phyloP scores from a whole-genome alignment of 2,113 vertebrate genomes.

The Larimichthys polyactis region DNA sequence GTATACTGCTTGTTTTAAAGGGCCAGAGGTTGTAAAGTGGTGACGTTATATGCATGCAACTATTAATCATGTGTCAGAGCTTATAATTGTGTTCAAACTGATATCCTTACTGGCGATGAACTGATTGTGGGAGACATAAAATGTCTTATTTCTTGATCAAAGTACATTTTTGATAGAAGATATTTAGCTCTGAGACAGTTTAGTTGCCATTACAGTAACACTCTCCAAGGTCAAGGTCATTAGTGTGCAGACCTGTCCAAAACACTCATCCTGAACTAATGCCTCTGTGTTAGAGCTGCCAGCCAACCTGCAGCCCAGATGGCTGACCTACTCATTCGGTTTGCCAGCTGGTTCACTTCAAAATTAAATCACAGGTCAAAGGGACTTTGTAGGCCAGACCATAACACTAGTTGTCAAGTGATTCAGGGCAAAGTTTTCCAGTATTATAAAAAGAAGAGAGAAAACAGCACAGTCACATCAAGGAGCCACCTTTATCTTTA shows the following conservation, averaged over 20 bases:
- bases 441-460: neutral
- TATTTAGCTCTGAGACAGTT: neutral
- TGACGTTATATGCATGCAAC: too few species aligned
- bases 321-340: neutral
- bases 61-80: neutral
- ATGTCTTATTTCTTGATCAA: too few species aligned
- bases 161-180: too few species aligned
- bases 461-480: constrained; percentile 29
- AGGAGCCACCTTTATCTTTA: constrained; percentile 81
- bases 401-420: neutral
- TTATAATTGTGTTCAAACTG: neutral
- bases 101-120: too few species aligned
- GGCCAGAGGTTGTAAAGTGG: too few species aligned
- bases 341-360: neutral
- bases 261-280: neutral
- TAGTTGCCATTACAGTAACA: neutral
- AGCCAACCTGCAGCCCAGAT: neutral
- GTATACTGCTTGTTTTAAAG: too few species aligned
- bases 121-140: too few species aligned
- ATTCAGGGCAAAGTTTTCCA: neutral
- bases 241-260: neutral
- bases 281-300: neutral
- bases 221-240: neutral
- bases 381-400: neutral
- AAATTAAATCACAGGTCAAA: constrained; percentile 4